Base-by-base conservation (phyloP, 2,113 vertebrate species). In the Cyprinus carpio region DNA sequence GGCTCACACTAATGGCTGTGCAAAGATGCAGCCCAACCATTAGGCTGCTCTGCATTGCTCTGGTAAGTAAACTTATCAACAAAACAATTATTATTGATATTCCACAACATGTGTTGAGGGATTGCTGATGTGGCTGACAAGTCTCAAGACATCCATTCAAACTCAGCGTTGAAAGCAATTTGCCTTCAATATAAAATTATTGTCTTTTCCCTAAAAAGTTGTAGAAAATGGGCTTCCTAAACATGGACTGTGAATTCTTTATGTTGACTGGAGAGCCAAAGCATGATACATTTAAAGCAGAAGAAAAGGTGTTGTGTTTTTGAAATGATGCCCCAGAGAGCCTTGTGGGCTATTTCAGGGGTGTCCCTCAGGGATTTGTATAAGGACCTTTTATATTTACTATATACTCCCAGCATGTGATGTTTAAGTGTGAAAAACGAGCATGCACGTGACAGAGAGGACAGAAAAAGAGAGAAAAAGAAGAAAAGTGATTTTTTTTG, bases 401-500 rank as follows among this genome's bases (percentile, higher is more conserved):
- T 75, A 65, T 65, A 82, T 18, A 31, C 34, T 67, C 20, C 4
- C 2, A 18, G 72, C 29, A 75, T 18, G 27, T 56, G 6, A 34
- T 40, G 71, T 27, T 37, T 27, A 74, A 75, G 65, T 75, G 60
- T 43, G 10, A 84, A 65, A 81, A 69, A 76, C 2, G 58, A 46
- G 51, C n/a, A 20, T 58, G 60, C 25, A 40, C 1, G 2, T 37
- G 29, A 84, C 31, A 7, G 71, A 65, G 72, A 60, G 25, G 27
- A 49, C 15, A 82, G 31, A 81, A 75, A 81, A 83, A 23, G 10
- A 18, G 27, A 49, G 31, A 81, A 75, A 81, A 83, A 23, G 6
- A n/a, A 87, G 79, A 84, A 51, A 37, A 67, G 81, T 4, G 81
- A 86, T 46, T 89, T 87, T 87, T 87, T 75, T 85, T 85, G 29